Conservation (phyloP, 2,888 invertebrate genomes). For the Epinotia demarniana region DNA sequence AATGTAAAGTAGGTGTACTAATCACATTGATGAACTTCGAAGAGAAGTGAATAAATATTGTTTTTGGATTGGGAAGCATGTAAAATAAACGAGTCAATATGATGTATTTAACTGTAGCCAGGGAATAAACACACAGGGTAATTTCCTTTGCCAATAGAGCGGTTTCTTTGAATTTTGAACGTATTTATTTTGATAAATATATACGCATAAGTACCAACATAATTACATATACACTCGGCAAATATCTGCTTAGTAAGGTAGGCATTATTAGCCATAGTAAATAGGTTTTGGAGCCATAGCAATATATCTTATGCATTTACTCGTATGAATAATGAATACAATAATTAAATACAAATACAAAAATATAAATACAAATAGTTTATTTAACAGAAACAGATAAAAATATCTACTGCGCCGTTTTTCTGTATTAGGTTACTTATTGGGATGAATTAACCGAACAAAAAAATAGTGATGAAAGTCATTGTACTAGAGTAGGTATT, state of each 20-base stretch:
- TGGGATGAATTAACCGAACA: not conserved
- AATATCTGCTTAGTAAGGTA: conserved; percentile 12
- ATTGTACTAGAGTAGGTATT: no score
- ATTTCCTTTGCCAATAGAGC: conserved; percentile 38
- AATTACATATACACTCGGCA: conserved; percentile 16
- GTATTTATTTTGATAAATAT: conserved; percentile 42
- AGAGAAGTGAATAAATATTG: not conserved
- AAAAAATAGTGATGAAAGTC: not conserved
- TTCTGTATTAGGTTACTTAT: not conserved
- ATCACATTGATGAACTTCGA: not conserved
- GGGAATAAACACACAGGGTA: conserved; percentile 41
- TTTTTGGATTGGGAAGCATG: not conserved
- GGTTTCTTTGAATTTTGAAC: conserved; percentile 32
- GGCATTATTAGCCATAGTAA: not conserved
- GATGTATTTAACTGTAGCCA: conserved; percentile 28
- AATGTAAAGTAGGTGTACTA: not conserved
- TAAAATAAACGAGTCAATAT: conserved; percentile 12
- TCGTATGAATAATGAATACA: conserved; percentile 17
- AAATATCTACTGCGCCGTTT: not conserved
- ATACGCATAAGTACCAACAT: not conserved
- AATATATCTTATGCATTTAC: conserved; percentile 36
- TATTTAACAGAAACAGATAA: no score
- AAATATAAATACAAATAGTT: no score
- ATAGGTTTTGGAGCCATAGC: conserved; percentile 30
- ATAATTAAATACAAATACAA: not conserved